Evolutionary conservation across 1,140 invertebrate genomes (phyloP).

Genomic region (Nixonia krombeini): DNA sequence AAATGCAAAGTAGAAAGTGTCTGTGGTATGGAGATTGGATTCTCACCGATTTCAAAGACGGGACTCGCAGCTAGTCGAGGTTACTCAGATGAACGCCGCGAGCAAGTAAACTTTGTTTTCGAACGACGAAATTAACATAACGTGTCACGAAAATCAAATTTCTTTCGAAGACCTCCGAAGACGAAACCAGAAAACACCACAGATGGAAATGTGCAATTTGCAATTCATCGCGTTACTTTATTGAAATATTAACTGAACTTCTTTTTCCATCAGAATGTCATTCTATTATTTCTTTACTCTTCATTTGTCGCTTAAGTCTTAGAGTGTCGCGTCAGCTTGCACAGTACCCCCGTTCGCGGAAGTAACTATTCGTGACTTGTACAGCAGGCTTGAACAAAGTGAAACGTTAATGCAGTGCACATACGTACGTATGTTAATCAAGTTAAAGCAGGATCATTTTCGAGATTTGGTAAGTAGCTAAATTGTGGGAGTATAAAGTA

Average conservation of each 20-base stretch:
- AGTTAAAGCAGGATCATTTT: no score
- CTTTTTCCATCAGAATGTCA: background rate
- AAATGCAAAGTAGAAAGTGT: constrained; percentile 50
- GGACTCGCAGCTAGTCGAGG: constrained; percentile 18
- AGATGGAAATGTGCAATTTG: constrained; percentile 19
- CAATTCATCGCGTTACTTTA: constrained; percentile 23
- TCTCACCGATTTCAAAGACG: constrained; percentile 40
- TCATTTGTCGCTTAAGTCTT: background rate
- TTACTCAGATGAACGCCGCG: constrained; percentile 42
- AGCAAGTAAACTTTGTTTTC: constrained; percentile 49
- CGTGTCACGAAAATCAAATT: constrained; percentile 37
- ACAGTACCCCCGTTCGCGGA: no score
- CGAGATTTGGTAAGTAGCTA: no score
- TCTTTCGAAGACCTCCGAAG: constrained; percentile 27
- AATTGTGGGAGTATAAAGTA: no score
- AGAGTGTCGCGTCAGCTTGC: no score
- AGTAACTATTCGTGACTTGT: no score
- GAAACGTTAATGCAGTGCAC: no score
- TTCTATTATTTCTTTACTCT: background rate
- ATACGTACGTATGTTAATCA: no score
- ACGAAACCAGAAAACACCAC: constrained; percentile 7
- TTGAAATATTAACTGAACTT: constrained; percentile 25
- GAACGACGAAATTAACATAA: constrained; percentile 46
- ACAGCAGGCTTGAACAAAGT: no score
- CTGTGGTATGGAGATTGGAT: constrained; percentile 46